Evolutionary conservation across 2,888 invertebrate species (phyloP).

Genomic region (Oscheius sp.): DNA sequence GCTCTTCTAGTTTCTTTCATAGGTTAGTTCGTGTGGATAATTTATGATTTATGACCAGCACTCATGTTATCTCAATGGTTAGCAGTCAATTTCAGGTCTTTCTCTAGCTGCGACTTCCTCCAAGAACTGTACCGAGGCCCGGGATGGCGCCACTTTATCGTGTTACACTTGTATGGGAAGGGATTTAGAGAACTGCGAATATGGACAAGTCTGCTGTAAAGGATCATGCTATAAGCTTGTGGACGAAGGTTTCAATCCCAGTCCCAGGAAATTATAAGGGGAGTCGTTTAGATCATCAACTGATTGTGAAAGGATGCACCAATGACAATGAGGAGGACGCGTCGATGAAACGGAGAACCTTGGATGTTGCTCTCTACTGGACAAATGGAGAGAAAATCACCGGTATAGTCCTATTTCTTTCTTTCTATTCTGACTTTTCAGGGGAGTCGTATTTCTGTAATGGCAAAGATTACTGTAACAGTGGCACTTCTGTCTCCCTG

Average conservation of each 20-base stretch:
- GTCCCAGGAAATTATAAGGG: neutral
- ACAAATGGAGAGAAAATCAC: conserved; percentile 57
- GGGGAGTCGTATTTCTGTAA: conserved; percentile 66
- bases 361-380: conserved; percentile 61
- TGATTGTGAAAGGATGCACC: conserved; percentile 65
- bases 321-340: conserved; percentile 60
- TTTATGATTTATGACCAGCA: conserved; percentile 12
- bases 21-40: conserved; percentile 5
- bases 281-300: conserved; percentile 49
- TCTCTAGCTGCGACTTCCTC: neutral
- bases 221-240: conserved; percentile 65
- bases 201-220: conserved; percentile 62
- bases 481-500: neutral
- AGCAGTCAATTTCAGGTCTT: conserved; percentile 1
- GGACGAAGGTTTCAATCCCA: conserved; percentile 49
- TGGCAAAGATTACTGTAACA: conserved; percentile 58
- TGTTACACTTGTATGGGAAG: conserved; percentile 63
- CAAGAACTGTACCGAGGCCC: conserved; percentile 47
- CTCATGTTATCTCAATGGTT: neutral
- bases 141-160: conserved; percentile 41
- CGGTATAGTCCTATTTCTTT: conserved; percentile 41
- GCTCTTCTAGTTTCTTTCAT: conserved; percentile 21
- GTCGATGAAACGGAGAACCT: conserved; percentile 63
- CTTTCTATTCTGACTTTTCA: conserved; percentile 38
- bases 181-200: conserved; percentile 62